phyloP scores from a whole-genome alignment of 1,140 invertebrate genomes.

The Drosophila navojoa region DNA sequence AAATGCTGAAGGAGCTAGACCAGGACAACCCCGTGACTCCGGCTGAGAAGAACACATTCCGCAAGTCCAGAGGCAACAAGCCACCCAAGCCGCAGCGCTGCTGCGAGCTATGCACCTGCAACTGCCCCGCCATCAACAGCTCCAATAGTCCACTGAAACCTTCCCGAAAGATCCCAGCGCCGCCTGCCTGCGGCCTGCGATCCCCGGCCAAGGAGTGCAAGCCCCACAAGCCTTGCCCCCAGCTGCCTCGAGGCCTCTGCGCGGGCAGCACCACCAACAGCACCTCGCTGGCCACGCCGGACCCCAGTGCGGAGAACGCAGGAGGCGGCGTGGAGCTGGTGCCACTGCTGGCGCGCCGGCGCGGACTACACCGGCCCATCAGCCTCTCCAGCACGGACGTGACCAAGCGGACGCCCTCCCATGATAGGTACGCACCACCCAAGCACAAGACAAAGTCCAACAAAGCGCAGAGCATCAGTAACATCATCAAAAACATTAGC shows the following conservation, averaged over 20 bases:
- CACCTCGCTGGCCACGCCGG: slow-evolving; percentile 42
- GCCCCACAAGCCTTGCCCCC: slow-evolving; percentile 57
- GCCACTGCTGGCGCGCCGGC: slow-evolving; percentile 86
- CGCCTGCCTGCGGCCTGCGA: slow-evolving; percentile 38
- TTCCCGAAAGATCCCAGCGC: slow-evolving; percentile 26
- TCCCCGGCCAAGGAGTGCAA: slow-evolving; percentile 63
- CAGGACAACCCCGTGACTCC: slow-evolving; percentile 80
- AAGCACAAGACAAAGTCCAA: slow-evolving; percentile 70
- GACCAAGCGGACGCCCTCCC: slow-evolving; percentile 84
- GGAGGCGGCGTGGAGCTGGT: slow-evolving; percentile 87
- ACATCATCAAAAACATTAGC: slow-evolving; percentile 73
- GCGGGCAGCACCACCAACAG: slow-evolving; percentile 50
- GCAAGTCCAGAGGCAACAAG: slow-evolving; percentile 60
- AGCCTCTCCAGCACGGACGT: slow-evolving; percentile 86
- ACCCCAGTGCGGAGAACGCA: slow-evolving; percentile 35
- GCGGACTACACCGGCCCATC: slow-evolving; percentile 78
- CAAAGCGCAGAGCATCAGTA: slow-evolving; percentile 67
- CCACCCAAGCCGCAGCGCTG: slow-evolving; percentile 61
- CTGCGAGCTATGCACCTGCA: slow-evolving; percentile 76
- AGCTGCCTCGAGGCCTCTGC: slow-evolving; percentile 52
- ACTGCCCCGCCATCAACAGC: slow-evolving; percentile 58
- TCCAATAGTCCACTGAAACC: slow-evolving; percentile 44
- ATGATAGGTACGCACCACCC: slow-evolving; percentile 83
- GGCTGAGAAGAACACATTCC: slow-evolving; percentile 75
- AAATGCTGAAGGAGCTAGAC: slow-evolving; percentile 80